These are phyloP conservation scores for Portevinia maculata DNA, from an alignment of 2,888 invertebrate species.

Conservation along the genomic window DNA sequence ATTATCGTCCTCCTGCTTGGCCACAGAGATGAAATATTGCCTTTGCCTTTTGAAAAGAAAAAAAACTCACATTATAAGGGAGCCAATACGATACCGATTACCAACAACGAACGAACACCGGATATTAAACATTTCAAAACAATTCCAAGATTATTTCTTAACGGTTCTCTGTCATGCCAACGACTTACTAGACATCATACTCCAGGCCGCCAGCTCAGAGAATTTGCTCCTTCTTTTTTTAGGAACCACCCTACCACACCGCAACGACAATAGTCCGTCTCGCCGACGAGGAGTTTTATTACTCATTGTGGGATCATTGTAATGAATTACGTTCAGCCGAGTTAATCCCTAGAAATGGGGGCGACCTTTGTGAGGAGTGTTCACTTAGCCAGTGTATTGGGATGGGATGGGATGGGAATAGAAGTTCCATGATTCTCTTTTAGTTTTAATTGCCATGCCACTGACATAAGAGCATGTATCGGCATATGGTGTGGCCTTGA, in stretches of 20 bases:
- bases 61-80: not conserved
- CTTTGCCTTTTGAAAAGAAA: constrained; percentile 1
- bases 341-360: constrained; percentile 71
- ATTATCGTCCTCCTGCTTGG: constrained; percentile 6
- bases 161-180: constrained; percentile 66
- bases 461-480: constrained; percentile 30
- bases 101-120: constrained; percentile 63
- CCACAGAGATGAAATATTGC: constrained; percentile 46
- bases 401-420: constrained; percentile 39
- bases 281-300: constrained; percentile 65
- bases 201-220: constrained; percentile 36
- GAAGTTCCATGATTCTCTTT: constrained; percentile 50
- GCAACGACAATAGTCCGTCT: constrained; percentile 29
- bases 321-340: constrained; percentile 73
- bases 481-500: constrained; percentile 19
- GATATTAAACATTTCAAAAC: constrained; percentile 74
- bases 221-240: constrained; percentile 3
- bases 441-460: constrained; percentile 65
- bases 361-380: constrained; percentile 56
- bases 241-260: constrained; percentile 9
- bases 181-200: constrained; percentile 36
- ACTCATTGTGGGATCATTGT: constrained; percentile 72
- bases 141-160: constrained; percentile 72
- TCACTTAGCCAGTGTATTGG: constrained; percentile 2
- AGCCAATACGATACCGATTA: constrained; percentile 16